Base-by-base conservation (phyloP, 2,113 vertebrate species). In the Tautogolabrus adspersus region DNA sequence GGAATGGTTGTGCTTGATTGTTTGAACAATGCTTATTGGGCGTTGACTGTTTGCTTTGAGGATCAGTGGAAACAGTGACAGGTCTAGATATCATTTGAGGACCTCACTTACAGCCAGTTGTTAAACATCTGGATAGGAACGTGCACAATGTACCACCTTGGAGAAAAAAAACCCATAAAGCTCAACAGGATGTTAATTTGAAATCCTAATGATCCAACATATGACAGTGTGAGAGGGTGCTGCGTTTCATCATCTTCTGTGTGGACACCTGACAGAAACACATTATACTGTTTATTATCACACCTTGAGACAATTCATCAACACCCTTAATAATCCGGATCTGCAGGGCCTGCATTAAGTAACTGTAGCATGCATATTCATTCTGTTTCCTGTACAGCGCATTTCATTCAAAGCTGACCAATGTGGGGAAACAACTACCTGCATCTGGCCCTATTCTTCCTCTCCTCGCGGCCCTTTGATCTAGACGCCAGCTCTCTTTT, bases 371-470 rank as follows among this genome's bases (percentile, higher is more conserved):
- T 92, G 81, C 79, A 91, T 93, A 92, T 92, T 87, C 85, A 92
- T 65, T 22, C 70, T 3, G 30, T 83, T 86, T 83, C 67, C 74
- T 88, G 84, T 79, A 40, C 85, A 73, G 63, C 40, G 79, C 12
- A 3, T 63, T 75, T 80, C 73, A 89, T 88, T 89, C 82, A 91
- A 73, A 72, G 59, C 84, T 67, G 51, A 82, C 75, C 75, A 49
- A n/a, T 62, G 79, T 62, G 71, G 55, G 3, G 0, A 59, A 82
- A 88, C 84, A 84, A 82, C 84, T 79, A 81, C 86, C 61, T 71
- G 66, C 91, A 92, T 93, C 92, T 93, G 92, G 87, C 72, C 72
- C 90, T 80, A 93, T 92, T 93, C 89, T 90, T 87, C 22, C 56
- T 34, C 75, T 66, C 58, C 75, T 75, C 82, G 59, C 67, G 21